Evolutionary conservation across 2,797 vertebrate species (phyloP).

Genomic region (Mionectes olivaceus): DNA sequence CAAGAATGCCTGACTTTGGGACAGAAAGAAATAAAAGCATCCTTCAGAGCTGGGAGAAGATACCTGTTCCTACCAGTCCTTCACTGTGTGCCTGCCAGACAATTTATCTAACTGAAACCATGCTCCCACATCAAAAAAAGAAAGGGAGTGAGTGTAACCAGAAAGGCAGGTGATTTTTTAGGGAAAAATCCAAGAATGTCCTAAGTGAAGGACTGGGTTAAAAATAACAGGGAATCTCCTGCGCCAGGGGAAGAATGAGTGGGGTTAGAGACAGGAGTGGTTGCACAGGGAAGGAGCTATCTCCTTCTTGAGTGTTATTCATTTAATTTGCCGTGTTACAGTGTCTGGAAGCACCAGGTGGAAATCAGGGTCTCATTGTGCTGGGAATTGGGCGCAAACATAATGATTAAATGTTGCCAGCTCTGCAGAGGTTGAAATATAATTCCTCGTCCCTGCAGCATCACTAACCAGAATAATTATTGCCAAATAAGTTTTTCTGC

Average conservation of each 20-base stretch:
- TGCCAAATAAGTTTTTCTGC: background rate
- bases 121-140: background rate
- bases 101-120: background rate
- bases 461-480: background rate
- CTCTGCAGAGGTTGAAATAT: slow-evolving; percentile 16
- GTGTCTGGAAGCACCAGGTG: slow-evolving; percentile 30
- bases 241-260: background rate
- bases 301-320: background rate
- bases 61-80: background rate
- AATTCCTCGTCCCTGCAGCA: background rate
- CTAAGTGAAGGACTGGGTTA: background rate
- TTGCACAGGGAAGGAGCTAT: background rate
- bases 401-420: slow-evolving; percentile 22
- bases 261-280: background rate
- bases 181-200: background rate
- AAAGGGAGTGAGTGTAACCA: background rate
- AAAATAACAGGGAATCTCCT: background rate
- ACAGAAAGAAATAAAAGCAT: background rate
- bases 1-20: background rate
- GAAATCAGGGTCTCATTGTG: slow-evolving; percentile 3
- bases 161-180: background rate
- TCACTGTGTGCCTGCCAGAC: background rate
- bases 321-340: slow-evolving; percentile 25
- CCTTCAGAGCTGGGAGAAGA: background rate
- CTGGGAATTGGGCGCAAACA: background rate